Conservation (phyloP, 2,113 vertebrate genomes). For the Burhinus oedicnemus region DNA sequence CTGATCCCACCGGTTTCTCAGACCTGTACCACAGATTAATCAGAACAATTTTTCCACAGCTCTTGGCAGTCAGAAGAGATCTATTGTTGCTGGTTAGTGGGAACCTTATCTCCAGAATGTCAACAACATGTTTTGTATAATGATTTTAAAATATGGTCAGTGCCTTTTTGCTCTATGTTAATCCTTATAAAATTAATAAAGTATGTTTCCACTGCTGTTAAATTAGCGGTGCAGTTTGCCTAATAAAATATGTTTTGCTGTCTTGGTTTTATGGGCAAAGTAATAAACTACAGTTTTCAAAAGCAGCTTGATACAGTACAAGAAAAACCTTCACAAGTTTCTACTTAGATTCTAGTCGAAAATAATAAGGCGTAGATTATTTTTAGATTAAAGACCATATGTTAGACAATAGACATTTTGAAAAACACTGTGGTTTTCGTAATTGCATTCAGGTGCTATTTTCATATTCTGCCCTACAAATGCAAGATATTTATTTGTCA, state of each 20-base stretch:
- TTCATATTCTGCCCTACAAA: not conserved
- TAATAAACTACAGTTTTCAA: constrained; percentile 25
- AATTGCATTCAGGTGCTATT: not conserved
- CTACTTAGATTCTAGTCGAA: not conserved
- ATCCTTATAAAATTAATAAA: constrained; percentile 34
- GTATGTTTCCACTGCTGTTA: constrained; percentile 34
- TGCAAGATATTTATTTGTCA: not conserved
- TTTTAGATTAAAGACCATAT: constrained; percentile 35
- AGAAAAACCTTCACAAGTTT: not conserved
- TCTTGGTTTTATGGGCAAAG: not conserved
- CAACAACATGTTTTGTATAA: not conserved
- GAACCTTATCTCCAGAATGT: not conserved
- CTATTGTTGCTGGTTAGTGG: not conserved
- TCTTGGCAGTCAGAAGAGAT: not conserved
- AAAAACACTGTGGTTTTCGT: not conserved
- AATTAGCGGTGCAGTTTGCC: constrained; percentile 31
- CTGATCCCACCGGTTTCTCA: not conserved
- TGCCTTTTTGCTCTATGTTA: not conserved
- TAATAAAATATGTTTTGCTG: constrained; percentile 46
- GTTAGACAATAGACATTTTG: not conserved
- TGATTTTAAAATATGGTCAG: not conserved
- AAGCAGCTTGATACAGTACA: not conserved
- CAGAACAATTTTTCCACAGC: not conserved
- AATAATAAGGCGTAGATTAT: not conserved
- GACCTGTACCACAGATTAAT: not conserved